A percentile compares a stretch with the other conserved stretches of the same genome.
phyloP scores from a whole-genome alignment of 2,888 invertebrate species.

The Tortricodes alternella region DNA sequence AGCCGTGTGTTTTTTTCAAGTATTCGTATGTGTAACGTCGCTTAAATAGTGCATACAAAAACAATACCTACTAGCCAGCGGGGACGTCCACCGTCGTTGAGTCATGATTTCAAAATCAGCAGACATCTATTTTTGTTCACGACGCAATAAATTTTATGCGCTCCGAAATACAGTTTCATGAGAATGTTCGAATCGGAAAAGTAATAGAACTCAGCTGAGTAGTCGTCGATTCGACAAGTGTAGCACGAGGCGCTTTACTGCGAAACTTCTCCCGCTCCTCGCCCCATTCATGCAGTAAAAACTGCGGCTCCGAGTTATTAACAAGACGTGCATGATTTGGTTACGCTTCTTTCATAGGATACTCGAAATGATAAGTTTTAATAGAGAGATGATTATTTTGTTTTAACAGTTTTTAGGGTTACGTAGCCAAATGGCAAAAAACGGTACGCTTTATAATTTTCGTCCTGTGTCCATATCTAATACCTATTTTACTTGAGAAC shows the following conservation, averaged over 20 bases:
- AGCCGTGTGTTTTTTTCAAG: too few relatives aligned
- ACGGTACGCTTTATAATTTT: too few relatives aligned
- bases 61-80: constrained; percentile 7
- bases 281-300: constrained; percentile 40
- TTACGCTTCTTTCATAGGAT: constrained; percentile 8
- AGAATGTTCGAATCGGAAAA: constrained; percentile 38
- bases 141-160: constrained; percentile 49
- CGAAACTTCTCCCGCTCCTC: constrained; percentile 40
- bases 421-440: too few relatives aligned
- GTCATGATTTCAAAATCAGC: constrained; percentile 37
- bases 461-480: too few relatives aligned
- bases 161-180: constrained; percentile 45
- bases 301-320: constrained; percentile 39
- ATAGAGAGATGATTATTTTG: too few relatives aligned
- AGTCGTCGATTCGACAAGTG: constrained; percentile 46
- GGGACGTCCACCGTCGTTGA: constrained; percentile 5
- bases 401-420: too few relatives aligned
- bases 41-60: constrained; percentile 9
- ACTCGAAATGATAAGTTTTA: too few relatives aligned
- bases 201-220: constrained; percentile 39
- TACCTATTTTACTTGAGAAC: too few relatives aligned
- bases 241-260: constrained; percentile 40
- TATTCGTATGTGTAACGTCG: constrained; percentile 17
- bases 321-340: constrained; percentile 36
- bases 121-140: constrained; percentile 46